Percentiles rank a stretch among this genome's conserved stretches.
phyloP scores from a whole-genome alignment of 2,888 invertebrate genomes.

The Aphodius granarius region DNA sequence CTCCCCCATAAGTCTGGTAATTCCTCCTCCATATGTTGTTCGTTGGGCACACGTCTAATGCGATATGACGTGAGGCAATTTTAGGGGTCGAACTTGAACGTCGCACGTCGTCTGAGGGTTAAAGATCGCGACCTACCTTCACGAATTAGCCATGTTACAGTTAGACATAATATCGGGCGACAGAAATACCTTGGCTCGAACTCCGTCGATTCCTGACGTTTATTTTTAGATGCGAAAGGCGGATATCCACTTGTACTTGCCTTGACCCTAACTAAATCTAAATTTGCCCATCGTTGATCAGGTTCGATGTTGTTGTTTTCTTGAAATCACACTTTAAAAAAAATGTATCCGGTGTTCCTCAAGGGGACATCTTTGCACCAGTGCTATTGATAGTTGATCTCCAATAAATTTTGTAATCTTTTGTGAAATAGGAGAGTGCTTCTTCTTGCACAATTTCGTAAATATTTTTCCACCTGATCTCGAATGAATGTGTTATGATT shows the following conservation, averaged over 20 bases:
- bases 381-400: neutral
- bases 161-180: slow-evolving; percentile 19
- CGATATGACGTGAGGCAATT: neutral
- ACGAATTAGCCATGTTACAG: slow-evolving; percentile 8
- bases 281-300: neutral
- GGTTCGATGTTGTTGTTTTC: too few species aligned
- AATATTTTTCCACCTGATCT: neutral
- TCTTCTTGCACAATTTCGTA: neutral
- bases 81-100: neutral
- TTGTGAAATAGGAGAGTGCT: neutral
- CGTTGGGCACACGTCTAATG: neutral
- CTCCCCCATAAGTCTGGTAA: neutral
- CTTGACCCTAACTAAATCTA: neutral
- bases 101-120: slow-evolving; percentile 18
- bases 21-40: neutral
- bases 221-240: neutral
- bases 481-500: neutral
- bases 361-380: neutral
- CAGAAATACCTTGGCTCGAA: slow-evolving; percentile 15
- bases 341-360: neutral
- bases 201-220: neutral
- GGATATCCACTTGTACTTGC: neutral
- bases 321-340: too few species aligned
- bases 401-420: too few species aligned
- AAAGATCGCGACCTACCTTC: slow-evolving; percentile 35